phyloP scores from a whole-genome alignment of 2,888 invertebrate species.

The Agapostemon virescens region DNA sequence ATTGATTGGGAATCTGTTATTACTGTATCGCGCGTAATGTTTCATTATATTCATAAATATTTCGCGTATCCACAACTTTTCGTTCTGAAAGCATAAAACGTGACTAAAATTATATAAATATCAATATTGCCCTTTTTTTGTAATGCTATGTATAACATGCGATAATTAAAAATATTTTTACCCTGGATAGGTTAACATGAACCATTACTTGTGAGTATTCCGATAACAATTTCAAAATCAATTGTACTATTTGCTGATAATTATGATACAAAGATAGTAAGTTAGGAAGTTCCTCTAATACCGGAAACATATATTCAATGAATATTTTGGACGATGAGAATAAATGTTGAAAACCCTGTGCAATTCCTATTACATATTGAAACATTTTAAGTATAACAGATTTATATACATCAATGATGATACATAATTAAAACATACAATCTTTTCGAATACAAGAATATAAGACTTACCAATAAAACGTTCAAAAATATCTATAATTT shows the following conservation, averaged over 20 bases:
- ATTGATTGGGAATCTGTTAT: constrained; percentile 84
- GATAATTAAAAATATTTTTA: constrained; percentile 51
- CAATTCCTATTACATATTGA: constrained; percentile 82
- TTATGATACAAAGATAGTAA: constrained; percentile 89
- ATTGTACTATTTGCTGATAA: constrained; percentile 89
- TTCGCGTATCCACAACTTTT: constrained; percentile 86
- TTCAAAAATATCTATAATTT: constrained; percentile 89
- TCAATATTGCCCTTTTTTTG: neutral
- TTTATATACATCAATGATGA: neutral
- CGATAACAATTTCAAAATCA: constrained; percentile 87
- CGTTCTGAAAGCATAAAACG: constrained; percentile 78
- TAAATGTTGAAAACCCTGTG: constrained; percentile 83
- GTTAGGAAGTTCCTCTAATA: constrained; percentile 86
- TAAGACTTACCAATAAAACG: constrained; percentile 83
- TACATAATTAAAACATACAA: neutral
- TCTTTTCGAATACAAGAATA: neutral
- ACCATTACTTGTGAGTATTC: constrained; percentile 87
- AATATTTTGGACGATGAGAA: constrained; percentile 76
- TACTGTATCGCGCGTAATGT: constrained; percentile 86
- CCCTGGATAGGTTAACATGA: constrained; percentile 83
- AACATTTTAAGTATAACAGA: neutral
- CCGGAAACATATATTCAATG: constrained; percentile 84
- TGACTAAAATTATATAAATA: neutral
- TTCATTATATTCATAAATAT: constrained; percentile 87
- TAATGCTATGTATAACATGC: neutral